Evolutionary conservation across 2,888 invertebrate genomes (phyloP).

Genomic region (Tinea pellionella): DNA sequence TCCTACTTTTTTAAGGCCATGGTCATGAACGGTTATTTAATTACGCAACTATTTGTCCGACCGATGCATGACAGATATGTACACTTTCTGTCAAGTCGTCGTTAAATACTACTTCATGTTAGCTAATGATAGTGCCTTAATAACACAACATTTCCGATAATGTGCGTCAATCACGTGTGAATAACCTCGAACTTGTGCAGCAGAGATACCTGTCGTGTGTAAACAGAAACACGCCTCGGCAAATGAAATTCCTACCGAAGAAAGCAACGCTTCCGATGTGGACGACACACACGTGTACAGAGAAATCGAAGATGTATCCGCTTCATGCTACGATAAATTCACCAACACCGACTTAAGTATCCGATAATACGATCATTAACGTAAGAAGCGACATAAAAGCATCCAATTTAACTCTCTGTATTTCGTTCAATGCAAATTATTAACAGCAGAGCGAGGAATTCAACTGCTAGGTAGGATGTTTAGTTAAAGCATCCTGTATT

Average conservation of each 20-base stretch:
- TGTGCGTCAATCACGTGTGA: slow-evolving; percentile 23
- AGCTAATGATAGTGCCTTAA: background rate
- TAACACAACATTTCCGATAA: slow-evolving; percentile 1
- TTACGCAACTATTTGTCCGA: background rate
- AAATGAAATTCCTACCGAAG: slow-evolving; percentile 48
- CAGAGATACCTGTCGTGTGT: slow-evolving; percentile 37
- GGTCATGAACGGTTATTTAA: too few relatives aligned
- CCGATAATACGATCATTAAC: background rate
- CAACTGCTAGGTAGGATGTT: background rate
- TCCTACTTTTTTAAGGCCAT: too few relatives aligned
- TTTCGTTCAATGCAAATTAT: background rate
- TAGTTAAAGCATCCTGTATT: background rate
- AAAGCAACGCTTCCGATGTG: slow-evolving; percentile 42
- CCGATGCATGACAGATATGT: background rate
- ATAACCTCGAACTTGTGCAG: slow-evolving; percentile 60
- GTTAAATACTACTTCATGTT: background rate
- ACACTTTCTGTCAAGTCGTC: background rate
- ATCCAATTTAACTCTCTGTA: background rate
- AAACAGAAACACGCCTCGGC: slow-evolving; percentile 44
- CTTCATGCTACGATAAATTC: background rate
- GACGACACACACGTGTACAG: slow-evolving; percentile 38
- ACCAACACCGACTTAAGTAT: background rate
- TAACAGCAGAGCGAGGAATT: background rate
- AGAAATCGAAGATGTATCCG: slow-evolving; percentile 28
- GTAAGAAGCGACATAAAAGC: background rate